Conservation (phyloP, 1,140 invertebrate genomes). For the Globodera rostochiensis region DNA sequence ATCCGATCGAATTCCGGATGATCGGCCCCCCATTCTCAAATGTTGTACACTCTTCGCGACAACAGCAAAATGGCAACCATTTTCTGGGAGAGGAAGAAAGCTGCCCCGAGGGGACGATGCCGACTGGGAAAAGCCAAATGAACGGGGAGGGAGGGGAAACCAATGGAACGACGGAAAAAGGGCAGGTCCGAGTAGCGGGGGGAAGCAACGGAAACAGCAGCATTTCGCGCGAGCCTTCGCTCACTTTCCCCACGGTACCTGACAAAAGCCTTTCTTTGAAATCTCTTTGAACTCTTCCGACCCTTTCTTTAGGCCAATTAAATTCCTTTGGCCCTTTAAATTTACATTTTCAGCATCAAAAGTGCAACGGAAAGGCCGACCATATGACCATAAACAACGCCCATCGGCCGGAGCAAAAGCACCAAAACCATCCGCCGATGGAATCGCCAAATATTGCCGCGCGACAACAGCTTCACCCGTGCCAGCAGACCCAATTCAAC, state of each 20-base stretch:
- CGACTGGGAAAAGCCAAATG: conserved; percentile 2
- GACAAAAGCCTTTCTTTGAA: neutral
- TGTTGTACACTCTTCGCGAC: neutral
- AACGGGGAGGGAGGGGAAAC: neutral
- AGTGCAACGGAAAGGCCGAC: conserved; percentile 7
- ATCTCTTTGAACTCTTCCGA: too few species aligned
- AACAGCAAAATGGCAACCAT: neutral
- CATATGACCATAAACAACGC: neutral
- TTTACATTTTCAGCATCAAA: neutral
- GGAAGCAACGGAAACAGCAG: neutral
- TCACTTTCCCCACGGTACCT: conserved; percentile 17
- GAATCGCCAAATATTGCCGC: neutral
- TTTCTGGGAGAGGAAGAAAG: neutral
- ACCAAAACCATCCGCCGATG: neutral
- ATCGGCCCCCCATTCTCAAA: neutral
- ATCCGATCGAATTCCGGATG: neutral
- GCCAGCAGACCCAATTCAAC: neutral
- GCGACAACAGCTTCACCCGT: neutral
- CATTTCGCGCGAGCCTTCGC: conserved; percentile 22
- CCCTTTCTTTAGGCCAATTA: too few species aligned
- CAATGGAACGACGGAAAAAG: neutral
- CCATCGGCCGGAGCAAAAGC: neutral
- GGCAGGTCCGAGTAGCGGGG: neutral
- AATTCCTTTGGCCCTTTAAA: too few species aligned
- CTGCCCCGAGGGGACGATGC: conserved; percentile 1